A percentile compares a stretch with the other conserved stretches of the same genome.
Evolutionary conservation across 2,113 vertebrate genomes (phyloP).

Genomic region (Cariama cristata): DNA sequence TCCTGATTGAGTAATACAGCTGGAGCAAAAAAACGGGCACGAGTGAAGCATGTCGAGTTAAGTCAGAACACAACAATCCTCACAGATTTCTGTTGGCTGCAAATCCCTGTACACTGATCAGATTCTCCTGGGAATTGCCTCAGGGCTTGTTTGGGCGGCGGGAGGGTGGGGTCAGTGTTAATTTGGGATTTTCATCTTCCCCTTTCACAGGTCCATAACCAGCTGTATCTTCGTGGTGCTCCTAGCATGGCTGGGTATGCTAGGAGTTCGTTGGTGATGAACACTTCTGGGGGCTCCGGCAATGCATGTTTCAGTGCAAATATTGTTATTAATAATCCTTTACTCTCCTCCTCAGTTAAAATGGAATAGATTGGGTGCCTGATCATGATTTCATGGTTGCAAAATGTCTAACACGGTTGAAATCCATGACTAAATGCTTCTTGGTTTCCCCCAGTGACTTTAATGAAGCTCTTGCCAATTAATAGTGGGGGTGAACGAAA

Average conservation of each 20-base stretch:
- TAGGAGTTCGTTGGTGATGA: accelerated
- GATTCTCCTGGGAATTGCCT: background rate
- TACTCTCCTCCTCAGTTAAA: background rate
- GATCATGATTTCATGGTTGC: background rate
- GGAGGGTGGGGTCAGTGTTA: background rate
- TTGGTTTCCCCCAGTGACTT: background rate
- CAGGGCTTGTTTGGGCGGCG: background rate
- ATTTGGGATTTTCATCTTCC: background rate
- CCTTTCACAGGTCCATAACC: background rate
- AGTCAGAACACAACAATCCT: background rate
- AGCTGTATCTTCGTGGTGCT: background rate
- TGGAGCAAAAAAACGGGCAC: background rate
- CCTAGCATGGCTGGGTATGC: background rate
- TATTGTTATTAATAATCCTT: background rate
- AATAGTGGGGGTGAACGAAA: background rate
- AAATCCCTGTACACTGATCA: background rate
- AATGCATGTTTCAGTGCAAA: background rate
- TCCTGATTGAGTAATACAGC: conserved; percentile 13
- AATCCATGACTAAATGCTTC: background rate
- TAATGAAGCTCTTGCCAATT: background rate
- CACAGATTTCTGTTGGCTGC: background rate
- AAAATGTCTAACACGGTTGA: background rate
- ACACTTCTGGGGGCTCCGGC: background rate
- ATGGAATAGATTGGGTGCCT: background rate
- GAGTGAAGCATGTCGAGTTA: background rate